Conservation (phyloP, 2,113 vertebrate species). For the Atrichornis clamosus region DNA sequence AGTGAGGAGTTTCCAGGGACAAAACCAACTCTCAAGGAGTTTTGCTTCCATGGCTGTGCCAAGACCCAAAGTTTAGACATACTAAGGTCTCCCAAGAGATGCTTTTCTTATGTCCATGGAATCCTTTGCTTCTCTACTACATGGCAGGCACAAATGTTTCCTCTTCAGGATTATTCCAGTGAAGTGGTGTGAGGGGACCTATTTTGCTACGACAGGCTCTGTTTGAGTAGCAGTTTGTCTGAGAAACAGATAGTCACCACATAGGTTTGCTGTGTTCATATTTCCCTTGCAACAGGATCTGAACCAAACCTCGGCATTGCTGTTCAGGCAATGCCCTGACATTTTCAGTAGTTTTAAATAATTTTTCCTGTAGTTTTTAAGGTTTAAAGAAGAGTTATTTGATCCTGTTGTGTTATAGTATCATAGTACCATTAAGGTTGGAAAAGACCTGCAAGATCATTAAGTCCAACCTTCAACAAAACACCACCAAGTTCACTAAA, state of each 20-base stretch:
- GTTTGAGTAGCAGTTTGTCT: not conserved
- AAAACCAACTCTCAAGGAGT: not conserved
- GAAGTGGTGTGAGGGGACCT: not conserved
- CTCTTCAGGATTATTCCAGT: not conserved
- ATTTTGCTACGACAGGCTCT: not conserved
- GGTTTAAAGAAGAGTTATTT: not conserved
- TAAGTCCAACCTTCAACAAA: not conserved
- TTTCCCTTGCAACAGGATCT: not conserved
- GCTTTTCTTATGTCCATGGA: not conserved
- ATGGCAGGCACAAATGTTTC: not conserved
- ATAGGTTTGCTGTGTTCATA: not conserved
- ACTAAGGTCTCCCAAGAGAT: not conserved
- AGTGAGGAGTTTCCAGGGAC: not conserved
- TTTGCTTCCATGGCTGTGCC: not conserved
- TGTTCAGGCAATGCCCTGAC: not conserved
- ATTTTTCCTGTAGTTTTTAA: not conserved
- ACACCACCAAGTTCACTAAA: not conserved
- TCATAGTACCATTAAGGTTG: rapidly evolving
- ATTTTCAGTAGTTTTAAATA: not conserved
- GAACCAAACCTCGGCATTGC: not conserved
- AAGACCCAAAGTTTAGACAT: not conserved
- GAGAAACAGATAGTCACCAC: not conserved
- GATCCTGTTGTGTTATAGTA: not conserved
- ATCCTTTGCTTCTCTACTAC: not conserved
- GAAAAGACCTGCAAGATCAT: not conserved